Evolutionary conservation across 2,888 invertebrate genomes (phyloP).

Genomic region (Leucophora obtusa): DNA sequence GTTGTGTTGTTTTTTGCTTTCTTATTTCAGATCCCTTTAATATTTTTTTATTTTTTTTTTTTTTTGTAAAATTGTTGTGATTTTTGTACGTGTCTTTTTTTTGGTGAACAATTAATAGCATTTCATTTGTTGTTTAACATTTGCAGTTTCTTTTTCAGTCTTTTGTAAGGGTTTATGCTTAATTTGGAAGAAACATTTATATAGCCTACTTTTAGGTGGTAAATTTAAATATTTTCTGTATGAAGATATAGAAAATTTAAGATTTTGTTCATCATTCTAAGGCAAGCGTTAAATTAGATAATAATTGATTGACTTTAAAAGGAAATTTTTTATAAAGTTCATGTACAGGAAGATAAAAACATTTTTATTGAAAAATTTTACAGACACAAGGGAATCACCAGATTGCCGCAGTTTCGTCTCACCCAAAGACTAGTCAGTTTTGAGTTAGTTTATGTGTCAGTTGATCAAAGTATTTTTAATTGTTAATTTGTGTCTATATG

Average conservation of each 20-base stretch:
- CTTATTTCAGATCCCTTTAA: background rate
- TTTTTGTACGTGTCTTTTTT: slow-evolving; percentile 41
- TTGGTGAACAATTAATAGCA: slow-evolving; percentile 49
- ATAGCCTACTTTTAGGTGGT: slow-evolving; percentile 11
- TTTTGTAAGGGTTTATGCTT: background rate
- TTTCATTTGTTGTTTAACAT: slow-evolving; percentile 35
- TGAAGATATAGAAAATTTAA: background rate
- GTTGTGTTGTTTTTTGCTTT: background rate
- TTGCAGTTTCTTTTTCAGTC: background rate
- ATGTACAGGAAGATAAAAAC: too few relatives aligned
- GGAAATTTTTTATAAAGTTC: too few relatives aligned
- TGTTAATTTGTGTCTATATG: too few relatives aligned
- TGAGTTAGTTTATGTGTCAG: too few relatives aligned
- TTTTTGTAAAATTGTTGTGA: slow-evolving; percentile 51
- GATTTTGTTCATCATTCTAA: too few relatives aligned
- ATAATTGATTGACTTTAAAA: too few relatives aligned
- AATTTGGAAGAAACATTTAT: background rate
- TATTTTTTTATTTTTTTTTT: background rate
- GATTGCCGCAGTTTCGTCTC: too few relatives aligned
- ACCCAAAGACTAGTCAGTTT: too few relatives aligned
- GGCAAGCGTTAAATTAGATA: too few relatives aligned
- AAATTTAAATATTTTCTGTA: background rate
- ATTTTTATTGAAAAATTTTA: too few relatives aligned
- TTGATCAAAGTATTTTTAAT: too few relatives aligned
- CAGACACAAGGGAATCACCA: too few relatives aligned